Base-by-base conservation (phyloP, 2,113 vertebrate genomes). In the Morone saxatilis region DNA sequence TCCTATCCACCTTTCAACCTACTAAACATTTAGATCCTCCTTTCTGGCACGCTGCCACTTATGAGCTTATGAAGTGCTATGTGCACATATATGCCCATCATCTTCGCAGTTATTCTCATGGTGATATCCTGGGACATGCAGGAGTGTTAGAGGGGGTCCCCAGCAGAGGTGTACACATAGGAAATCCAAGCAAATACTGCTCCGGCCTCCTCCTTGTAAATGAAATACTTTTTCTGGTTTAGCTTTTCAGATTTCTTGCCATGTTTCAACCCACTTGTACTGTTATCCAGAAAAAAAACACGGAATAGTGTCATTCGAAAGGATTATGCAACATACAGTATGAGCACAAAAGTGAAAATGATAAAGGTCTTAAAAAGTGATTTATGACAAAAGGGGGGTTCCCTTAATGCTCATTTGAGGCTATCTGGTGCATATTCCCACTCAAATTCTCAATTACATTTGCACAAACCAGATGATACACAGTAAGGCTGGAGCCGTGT, bases 21-120 rank as follows among this genome's bases (percentile, higher is more conserved):
- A 63, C 67, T 20, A 76, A 65, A 84, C 76, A 79, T 83, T 88
- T 47, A 85, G 67, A 61, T 82, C 75, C 74, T 66, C 41, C 40
- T 68, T 77, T 71, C 43, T 80, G 88, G 81, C 85, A 65, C 8
- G 40, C 80, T 81, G 70, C 85, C 83, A 80, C 43, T 73, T 50
- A 11, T 36, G 43, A 89, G 81, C 81, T 72, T 88, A 78, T 80
- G 51, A 86, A 86, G 72, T 59, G 8, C 22, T 53, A 63, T 76
- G 10, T 71, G 65, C 69, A 22, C 51, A 36, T 71, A 43, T 40
- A 84, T 48, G 69, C 56, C 56, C 66, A 66, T 86, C 66, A 85
- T 81, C 80, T 81, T 80, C 74, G 73, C 56, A 81, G 7, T 56
- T 76, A 73, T 67, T 66, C 60, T 77, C 12, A 43, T 59, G 31